These are phyloP conservation scores for Agapornis canus DNA, from an alignment of 2,797 vertebrate species.

Conservation along the genomic window DNA sequence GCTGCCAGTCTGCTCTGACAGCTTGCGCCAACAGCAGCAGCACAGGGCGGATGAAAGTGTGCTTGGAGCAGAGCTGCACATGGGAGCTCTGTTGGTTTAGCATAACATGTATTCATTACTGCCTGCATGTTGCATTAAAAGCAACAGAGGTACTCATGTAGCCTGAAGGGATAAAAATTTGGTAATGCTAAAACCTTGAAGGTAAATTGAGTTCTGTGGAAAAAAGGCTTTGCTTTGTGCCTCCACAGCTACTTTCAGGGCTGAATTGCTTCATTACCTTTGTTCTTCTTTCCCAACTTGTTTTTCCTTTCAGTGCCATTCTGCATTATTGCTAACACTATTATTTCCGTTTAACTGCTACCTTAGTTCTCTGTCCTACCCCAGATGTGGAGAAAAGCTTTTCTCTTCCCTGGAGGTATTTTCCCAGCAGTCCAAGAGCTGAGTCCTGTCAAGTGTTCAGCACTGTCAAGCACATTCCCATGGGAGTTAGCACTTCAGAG, in stretches of 20 bases:
- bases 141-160: not conserved
- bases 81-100: not conserved
- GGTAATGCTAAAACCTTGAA: not conserved
- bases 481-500: slow-evolving; percentile 61
- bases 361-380: not conserved
- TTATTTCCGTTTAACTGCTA: not conserved
- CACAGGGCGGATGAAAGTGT: no score
- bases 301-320: not conserved
- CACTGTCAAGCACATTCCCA: slow-evolving; percentile 7
- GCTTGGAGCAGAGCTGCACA: not conserved
- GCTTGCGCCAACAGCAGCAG: not conserved
- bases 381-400: not conserved
- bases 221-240: not conserved
- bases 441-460: slow-evolving; percentile 13
- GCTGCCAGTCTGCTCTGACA: accelerated
- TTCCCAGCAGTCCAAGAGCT: slow-evolving; percentile 11
- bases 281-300: slow-evolving; percentile 33
- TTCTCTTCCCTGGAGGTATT: not conserved
- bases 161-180: not conserved
- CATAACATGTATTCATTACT: not conserved
- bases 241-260: not conserved
- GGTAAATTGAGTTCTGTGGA: not conserved
- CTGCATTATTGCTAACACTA: not conserved
- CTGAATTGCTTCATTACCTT: slow-evolving; percentile 9
- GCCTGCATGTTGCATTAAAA: not conserved